Conservation (phyloP, 2,113 vertebrate species). For the Haliaeetus leucogaster region DNA sequence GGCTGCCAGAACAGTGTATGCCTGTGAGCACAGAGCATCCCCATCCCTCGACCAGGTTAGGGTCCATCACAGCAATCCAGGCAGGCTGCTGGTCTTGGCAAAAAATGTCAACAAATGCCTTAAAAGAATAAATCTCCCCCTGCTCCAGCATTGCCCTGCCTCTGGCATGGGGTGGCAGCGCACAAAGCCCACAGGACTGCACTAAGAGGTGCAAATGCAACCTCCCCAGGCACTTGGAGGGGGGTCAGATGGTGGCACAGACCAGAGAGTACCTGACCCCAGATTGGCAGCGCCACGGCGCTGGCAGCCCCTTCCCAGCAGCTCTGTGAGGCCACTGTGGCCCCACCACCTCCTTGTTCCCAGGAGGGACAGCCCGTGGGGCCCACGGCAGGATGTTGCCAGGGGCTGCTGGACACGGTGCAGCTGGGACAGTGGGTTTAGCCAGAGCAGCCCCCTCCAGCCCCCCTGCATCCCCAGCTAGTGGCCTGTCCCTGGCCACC, state of each 20-base stretch:
- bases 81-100: background rate
- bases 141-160: background rate
- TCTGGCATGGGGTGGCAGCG: background rate
- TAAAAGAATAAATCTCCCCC: background rate
- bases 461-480: background rate
- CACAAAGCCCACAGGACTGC: fast-evolving
- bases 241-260: background rate
- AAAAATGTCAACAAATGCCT: background rate
- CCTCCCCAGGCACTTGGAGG: background rate
- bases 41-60: background rate
- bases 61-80: background rate
- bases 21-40: background rate
- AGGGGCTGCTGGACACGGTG: background rate
- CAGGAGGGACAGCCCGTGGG: no score
- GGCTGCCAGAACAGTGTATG: background rate
- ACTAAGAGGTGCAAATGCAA: background rate
- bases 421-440: background rate
- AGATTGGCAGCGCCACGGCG: background rate
- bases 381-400: background rate
- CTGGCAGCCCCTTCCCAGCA: background rate
- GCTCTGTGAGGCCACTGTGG: fast-evolving
- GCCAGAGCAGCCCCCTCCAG: background rate
- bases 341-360: background rate
- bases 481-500: background rate
- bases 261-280: fast-evolving